A percentile compares a stretch with the other conserved stretches of the same genome.
Evolutionary conservation across 1,140 invertebrate genomes (phyloP).

Genomic region (Cephus cinctus): DNA sequence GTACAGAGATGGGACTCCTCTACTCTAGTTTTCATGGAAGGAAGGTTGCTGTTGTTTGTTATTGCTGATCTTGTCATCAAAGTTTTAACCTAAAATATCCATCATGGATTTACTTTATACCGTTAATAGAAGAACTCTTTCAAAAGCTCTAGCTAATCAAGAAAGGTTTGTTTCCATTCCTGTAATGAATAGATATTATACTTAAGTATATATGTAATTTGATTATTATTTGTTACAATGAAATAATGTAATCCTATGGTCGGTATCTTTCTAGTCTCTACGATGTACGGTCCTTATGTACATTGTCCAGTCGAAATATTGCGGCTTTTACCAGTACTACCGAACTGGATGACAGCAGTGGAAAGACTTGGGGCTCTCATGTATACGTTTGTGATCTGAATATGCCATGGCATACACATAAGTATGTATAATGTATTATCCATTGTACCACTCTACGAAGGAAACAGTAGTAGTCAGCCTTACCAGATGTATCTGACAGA

Average conservation of each 20-base stretch:
- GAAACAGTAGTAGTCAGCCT: no score
- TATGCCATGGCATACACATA: slow-evolving; percentile 78
- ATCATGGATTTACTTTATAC: slow-evolving; percentile 63
- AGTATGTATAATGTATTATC: no score
- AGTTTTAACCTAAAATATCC: no score
- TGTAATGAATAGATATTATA: neutral
- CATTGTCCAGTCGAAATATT: slow-evolving; percentile 77
- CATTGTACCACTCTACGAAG: no score
- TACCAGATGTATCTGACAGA: no score
- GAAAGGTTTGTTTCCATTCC: slow-evolving; percentile 52
- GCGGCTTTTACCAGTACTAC: slow-evolving; percentile 77
- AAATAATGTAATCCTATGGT: slow-evolving; percentile 9
- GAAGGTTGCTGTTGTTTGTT: no score
- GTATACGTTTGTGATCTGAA: slow-evolving; percentile 87
- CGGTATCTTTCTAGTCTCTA: slow-evolving; percentile 51
- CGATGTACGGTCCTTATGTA: slow-evolving; percentile 60
- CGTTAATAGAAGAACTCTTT: slow-evolving; percentile 56
- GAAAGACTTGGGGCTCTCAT: slow-evolving; percentile 71
- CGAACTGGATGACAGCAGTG: slow-evolving; percentile 65
- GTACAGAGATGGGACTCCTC: no score
- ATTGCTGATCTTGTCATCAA: no score
- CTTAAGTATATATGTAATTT: neutral
- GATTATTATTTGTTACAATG: slow-evolving; percentile 1
- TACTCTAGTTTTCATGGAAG: no score
- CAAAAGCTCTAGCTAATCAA: slow-evolving; percentile 54